These are phyloP conservation scores for Parochlus steinenii DNA, from an alignment of 2,888 invertebrate species.

Conservation along the genomic window DNA sequence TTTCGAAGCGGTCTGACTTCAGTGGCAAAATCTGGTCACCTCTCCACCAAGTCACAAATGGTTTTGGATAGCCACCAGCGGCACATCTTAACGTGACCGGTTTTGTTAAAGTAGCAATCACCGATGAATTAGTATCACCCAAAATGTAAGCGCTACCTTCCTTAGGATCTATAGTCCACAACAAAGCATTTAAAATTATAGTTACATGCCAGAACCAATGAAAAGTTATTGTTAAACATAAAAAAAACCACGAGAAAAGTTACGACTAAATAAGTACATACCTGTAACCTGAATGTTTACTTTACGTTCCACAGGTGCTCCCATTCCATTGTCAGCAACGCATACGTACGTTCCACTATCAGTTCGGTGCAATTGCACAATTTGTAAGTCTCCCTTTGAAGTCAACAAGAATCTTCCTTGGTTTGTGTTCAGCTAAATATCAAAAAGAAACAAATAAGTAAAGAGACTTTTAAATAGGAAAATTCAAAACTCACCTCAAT, in stretches of 20 bases:
- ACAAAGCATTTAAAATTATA: conserved; percentile 12
- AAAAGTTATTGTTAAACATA: not conserved
- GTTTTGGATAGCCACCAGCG: conserved; percentile 65
- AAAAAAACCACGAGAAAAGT: not conserved
- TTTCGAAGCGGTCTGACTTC: conserved; percentile 35
- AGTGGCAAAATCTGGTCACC: conserved; percentile 59
- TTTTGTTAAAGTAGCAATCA: conserved; percentile 52
- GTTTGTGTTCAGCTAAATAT: conserved; percentile 49
- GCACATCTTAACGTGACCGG: conserved; percentile 60
- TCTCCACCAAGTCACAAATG: conserved; percentile 72
- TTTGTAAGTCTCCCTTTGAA: conserved; percentile 61
- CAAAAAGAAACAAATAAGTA: conserved; percentile 6
- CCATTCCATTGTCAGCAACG: conserved; percentile 63
- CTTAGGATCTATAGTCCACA: conserved; percentile 35
- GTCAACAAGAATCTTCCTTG: conserved; percentile 54
- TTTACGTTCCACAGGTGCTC: conserved; percentile 47
- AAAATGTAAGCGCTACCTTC: conserved; percentile 43
- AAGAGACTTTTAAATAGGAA: not conserved
- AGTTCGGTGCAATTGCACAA: conserved; percentile 58
- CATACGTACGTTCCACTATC: conserved; percentile 80
- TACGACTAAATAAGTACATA: conserved; percentile 29
- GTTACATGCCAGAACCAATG: conserved; percentile 13
- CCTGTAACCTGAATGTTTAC: conserved; percentile 56
- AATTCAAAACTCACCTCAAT: conserved; percentile 38
- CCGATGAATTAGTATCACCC: conserved; percentile 43